These are phyloP conservation scores for Acanthiza pusilla DNA, from an alignment of 2,797 vertebrate genomes.

Conservation along the genomic window DNA sequence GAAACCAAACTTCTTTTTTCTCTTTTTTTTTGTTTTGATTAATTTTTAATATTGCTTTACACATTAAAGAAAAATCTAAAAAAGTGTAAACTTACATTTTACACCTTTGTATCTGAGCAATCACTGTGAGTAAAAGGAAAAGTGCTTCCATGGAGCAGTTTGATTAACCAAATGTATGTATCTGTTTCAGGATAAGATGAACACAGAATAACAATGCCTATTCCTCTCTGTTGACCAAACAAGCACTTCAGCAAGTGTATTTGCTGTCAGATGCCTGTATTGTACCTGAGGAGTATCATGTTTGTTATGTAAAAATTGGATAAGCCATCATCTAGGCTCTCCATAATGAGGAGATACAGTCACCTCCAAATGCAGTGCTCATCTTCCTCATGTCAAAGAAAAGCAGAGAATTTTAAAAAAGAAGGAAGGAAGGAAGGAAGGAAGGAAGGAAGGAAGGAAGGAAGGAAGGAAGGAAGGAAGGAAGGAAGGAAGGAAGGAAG, in stretches of 20 bases:
- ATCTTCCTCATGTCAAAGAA: background rate
- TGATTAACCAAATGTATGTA: background rate
- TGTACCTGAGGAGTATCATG: background rate
- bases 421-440: too few relatives aligned
- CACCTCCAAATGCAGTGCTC: background rate
- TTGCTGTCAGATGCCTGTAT: background rate
- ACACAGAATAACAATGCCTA: background rate
- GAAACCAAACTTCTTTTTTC: background rate
- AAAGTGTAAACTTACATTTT: background rate
- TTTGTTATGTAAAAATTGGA: background rate
- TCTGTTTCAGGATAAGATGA: background rate
- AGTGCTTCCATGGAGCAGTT: background rate
- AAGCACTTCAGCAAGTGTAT: background rate
- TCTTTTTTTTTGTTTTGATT: background rate
- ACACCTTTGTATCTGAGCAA: background rate
- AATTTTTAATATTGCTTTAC: background rate
- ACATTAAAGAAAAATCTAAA: background rate
- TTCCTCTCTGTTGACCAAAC: background rate
- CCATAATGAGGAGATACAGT: background rate
- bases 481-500: too few relatives aligned
- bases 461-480: too few relatives aligned
- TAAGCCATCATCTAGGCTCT: background rate
- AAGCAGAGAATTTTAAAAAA: background rate
- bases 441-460: background rate
- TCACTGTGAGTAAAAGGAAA: background rate